Evolutionary conservation across 2,113 vertebrate genomes (phyloP), one percentile per base, ranked within the genome.

Genomic region (Nansenia antarctica): DNA sequence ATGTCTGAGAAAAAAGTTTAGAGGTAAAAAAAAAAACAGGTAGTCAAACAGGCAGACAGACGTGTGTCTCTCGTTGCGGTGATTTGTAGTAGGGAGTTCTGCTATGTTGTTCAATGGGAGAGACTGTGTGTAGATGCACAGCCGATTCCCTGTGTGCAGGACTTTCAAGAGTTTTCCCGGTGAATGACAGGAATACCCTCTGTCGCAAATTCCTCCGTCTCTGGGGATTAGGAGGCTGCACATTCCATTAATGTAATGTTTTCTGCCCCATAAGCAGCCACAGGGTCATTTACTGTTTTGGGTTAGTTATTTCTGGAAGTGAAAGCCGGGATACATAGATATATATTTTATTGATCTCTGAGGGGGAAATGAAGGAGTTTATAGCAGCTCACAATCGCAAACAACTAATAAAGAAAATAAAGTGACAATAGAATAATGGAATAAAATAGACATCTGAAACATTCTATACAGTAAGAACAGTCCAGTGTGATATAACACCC

Each of bases 121-220:
- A 30, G 15, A 30, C 26, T 29, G 11, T 29, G 58, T 8, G 9
- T 30, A 1, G 11, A 9, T 34, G 32, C 58, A 55, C 53, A 55
- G 53, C 6, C 20, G 20, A 27, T 9, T 31, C 20, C n/a, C n/a
- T n/a, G n/a, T n/a, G n/a, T n/a, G 20, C 14, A 67, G 54, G 74
- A 76, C 81, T 80, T n/a, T 86, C 80, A 85, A n/a, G 78, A 82
- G 74, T 86, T 83, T 83, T 60, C 69, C 61, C 75, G 55, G 65
- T 88, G 85, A 87, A 83, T 86, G 88, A 89, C 85, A 89, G 85
- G 86, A 89, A 88, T 90, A 90, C 86, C 85, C 87, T 89, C 60
- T 1, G 75, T 86, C 67, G 79, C 88, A 88, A 90, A 91, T 89
- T 88, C 86, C 86, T 87, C 52, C 11, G 45, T 82, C 82, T 84